A percentile compares a stretch with the other conserved stretches of the same genome.
These are phyloP conservation scores for Acholoe squamosa DNA, from an alignment of 2,888 invertebrate genomes.

Conservation along the genomic window DNA sequence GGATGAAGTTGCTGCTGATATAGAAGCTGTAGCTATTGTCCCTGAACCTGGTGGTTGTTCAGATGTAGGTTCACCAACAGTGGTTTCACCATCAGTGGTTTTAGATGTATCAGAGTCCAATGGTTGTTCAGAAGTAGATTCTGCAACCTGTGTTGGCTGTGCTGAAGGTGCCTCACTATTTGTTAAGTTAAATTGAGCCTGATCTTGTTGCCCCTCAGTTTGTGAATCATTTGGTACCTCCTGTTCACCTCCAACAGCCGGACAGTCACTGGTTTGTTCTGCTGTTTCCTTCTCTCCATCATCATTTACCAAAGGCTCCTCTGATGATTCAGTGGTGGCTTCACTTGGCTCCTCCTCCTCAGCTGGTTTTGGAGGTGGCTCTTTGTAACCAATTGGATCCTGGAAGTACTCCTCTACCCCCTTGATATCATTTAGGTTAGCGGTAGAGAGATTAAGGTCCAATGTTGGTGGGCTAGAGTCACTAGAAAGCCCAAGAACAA, in stretches of 20 bases:
- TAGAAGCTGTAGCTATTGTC: no score
- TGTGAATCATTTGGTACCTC: no score
- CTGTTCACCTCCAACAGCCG: no score
- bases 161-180: background rate
- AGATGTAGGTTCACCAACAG: no score
- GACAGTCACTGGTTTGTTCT: no score
- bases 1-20: no score
- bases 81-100: background rate
- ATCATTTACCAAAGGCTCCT: background rate
- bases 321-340: no score
- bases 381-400: constrained; percentile 26
- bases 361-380: background rate
- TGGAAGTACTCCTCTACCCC: constrained; percentile 37
- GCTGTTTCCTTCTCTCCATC: background rate
- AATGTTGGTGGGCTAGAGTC: background rate
- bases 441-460: background rate
- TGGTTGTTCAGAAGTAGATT: background rate
- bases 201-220: no score
- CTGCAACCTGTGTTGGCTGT: background rate
- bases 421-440: constrained; percentile 27
- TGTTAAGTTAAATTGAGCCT: no score
- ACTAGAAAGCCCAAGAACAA: background rate
- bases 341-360: background rate
- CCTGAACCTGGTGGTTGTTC: no score
- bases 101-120: background rate